Evolutionary conservation across 2,797 vertebrate genomes (phyloP), one percentile per base, ranked within the genome.

Genomic region (Tinamus major): DNA sequence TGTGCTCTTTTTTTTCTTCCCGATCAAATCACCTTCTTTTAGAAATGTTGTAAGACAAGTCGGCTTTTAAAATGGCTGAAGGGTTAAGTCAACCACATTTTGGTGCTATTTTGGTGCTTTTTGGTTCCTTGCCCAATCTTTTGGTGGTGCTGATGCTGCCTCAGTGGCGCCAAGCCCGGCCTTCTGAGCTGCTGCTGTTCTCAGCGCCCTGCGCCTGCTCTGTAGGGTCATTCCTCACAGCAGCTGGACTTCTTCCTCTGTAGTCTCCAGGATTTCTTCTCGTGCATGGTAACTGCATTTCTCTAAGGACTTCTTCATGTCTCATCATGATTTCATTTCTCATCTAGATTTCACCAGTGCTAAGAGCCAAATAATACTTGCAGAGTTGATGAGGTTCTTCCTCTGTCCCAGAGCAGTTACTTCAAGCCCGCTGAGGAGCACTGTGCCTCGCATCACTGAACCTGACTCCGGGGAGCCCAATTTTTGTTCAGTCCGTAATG

Each of bases 241-340:
- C 53, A 0, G 1, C 10, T 2, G 55, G 11, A 3, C 3, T 42
- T 35, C 26, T 23, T 5, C 4, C n/a, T 11, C 13, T 5, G 1
- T 46, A 20, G 9, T 41, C 84, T 81, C 68, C 51, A 7, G 55
- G n/a, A 76, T 58, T 75, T 74, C 29, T 80, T 49, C 51, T 76
- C 13, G 0, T 23, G 6, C 41, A 1, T 8, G 18, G 12, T 65
- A 39, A 44, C 65, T 6, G 26, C 8, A n/a, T 49, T 83, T 58
- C 24, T 49, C 58, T 37, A 18, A 41, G 53, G 41, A 42, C 46
- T 71, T 79, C 90, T 67, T 21, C 31, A 37, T 7, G 0, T 37
- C 67, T 70, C 68, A 5, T 18, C 64, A 75, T 6, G 4, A 0
- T 61, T 74, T 41, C 76, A 41, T 26, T 13, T 51, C 67, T 74